Percentiles rank a stretch among this genome's conserved stretches.
These are phyloP conservation scores for Dinomys branickii DNA, from an alignment of 2,113 vertebrate species.

Conservation along the genomic window DNA sequence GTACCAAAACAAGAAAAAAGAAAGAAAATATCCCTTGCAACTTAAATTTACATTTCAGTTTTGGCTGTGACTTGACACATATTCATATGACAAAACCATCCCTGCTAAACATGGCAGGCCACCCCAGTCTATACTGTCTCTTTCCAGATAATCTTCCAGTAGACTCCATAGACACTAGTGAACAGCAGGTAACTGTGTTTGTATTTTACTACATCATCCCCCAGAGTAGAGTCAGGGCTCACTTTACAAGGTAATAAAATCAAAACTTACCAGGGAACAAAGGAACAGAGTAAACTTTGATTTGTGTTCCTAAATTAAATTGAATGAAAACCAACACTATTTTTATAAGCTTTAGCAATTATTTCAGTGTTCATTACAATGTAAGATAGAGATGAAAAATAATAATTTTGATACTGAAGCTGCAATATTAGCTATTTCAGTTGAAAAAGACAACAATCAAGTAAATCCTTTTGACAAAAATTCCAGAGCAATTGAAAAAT, in stretches of 20 bases:
- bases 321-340: neutral
- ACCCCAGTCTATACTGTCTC: neutral
- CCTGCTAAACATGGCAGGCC: neutral
- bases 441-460: conserved; percentile 2
- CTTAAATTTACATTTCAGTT: conserved; percentile 46
- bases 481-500: conserved; percentile 35
- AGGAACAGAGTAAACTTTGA: conserved; percentile 34
- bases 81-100: neutral
- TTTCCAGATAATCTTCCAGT: neutral
- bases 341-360: neutral
- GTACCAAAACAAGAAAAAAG: no score
- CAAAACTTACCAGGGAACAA: neutral
- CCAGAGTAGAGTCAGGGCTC: neutral
- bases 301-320: conserved; percentile 43
- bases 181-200: neutral
- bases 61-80: neutral
- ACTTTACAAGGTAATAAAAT: neutral
- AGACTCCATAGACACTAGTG: neutral
- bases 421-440: neutral
- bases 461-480: conserved; percentile 1
- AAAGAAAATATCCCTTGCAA: conserved; percentile 14
- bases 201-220: neutral
- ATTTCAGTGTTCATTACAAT: conserved; percentile 3
- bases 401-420: conserved; percentile 29
- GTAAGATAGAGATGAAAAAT: neutral